Conservation (phyloP, 2,888 invertebrate species). For the Temnothorax ravouxi region DNA sequence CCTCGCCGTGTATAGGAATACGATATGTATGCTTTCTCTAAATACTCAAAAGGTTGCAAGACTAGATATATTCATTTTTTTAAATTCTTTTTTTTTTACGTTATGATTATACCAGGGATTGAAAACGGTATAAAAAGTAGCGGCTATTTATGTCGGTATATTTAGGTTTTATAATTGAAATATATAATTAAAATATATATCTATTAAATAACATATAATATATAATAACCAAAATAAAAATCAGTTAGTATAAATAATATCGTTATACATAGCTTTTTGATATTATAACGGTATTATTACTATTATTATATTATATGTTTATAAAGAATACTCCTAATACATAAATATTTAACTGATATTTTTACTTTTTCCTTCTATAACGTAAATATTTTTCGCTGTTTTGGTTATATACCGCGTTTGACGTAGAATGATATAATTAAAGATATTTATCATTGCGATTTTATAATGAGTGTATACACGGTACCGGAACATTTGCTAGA, state of each 20-base stretch:
- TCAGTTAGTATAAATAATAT: background rate
- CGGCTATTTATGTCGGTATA: background rate
- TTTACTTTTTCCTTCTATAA: background rate
- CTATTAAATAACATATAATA: background rate
- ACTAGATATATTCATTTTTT: conserved; percentile 74
- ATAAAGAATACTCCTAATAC: background rate
- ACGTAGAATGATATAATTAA: background rate
- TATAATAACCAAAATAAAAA: background rate
- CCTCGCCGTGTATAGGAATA: conserved; percentile 47
- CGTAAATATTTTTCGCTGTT: background rate
- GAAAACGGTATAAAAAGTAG: background rate
- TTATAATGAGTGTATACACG: background rate
- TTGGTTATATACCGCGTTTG: background rate
- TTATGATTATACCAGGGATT: conserved; percentile 32
- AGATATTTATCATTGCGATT: background rate
- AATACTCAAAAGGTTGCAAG: conserved; percentile 84
- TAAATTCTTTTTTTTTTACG: conserved; percentile 65
- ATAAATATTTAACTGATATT: conserved; percentile 11
- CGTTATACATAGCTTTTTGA: background rate
- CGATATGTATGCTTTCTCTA: conserved; percentile 83
- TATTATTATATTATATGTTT: background rate
- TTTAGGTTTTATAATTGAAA: background rate
- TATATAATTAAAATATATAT: conserved; percentile 15
- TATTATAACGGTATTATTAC: background rate
- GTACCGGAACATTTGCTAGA: background rate